phyloP scores from a whole-genome alignment of 2,888 invertebrate genomes.

The Pandemis cinnamomeana region DNA sequence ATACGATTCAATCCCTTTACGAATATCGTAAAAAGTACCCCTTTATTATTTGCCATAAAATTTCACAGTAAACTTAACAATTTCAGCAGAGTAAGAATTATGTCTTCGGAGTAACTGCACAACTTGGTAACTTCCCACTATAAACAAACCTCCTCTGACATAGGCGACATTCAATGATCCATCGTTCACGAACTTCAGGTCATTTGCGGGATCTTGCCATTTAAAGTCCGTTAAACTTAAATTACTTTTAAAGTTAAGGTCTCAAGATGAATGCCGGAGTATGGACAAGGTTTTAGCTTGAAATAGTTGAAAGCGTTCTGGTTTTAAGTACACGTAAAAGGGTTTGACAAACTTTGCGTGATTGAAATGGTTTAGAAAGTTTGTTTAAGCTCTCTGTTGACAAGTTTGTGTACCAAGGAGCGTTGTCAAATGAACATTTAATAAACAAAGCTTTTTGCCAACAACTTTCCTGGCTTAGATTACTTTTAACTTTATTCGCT shows the following conservation, averaged over 20 bases:
- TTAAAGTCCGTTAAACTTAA: slow-evolving; percentile 59
- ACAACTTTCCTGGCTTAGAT: not conserved
- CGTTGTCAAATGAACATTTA: slow-evolving; percentile 4
- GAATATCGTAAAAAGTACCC: not conserved
- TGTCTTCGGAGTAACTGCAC: slow-evolving; percentile 2
- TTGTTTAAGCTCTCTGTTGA: slow-evolving; percentile 11
- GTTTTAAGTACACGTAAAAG: slow-evolving; percentile 31
- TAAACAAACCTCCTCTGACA: slow-evolving; percentile 29
- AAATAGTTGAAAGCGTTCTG: slow-evolving; percentile 35
- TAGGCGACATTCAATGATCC: slow-evolving; percentile 55
- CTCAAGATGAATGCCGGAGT: slow-evolving; percentile 40
- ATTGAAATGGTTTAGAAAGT: slow-evolving; percentile 3
- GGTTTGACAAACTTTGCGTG: slow-evolving; percentile 26
- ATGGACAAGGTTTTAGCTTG: slow-evolving; percentile 32
- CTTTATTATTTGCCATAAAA: not conserved
- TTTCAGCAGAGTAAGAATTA: slow-evolving; percentile 3
- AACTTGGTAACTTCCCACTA: slow-evolving; percentile 11
- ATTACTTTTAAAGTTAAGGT: slow-evolving; percentile 59
- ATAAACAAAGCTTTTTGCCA: slow-evolving; percentile 4
- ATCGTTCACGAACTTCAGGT: slow-evolving; percentile 51
- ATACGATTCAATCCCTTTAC: not conserved
- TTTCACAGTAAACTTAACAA: not conserved
- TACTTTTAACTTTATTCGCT: not conserved
- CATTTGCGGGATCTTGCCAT: slow-evolving; percentile 53
- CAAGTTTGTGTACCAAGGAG: not conserved